Percentiles rank a stretch among this genome's conserved stretches.
phyloP scores from a whole-genome alignment of 2,113 vertebrate species.

The Pithys albifrons region DNA sequence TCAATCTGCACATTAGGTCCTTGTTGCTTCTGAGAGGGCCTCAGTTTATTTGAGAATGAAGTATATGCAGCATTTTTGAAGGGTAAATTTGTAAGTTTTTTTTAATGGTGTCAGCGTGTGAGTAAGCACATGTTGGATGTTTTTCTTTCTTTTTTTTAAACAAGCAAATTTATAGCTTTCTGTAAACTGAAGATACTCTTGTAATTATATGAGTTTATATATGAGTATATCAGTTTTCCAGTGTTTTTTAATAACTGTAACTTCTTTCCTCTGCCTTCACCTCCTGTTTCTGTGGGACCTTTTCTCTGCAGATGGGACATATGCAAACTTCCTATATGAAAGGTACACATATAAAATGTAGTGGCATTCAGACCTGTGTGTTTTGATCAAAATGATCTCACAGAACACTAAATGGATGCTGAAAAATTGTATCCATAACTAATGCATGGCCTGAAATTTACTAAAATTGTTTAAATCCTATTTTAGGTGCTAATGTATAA shows the following conservation, averaged over 20 bases:
- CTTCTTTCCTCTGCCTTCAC: neutral
- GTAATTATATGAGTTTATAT: neutral
- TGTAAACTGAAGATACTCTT: conserved; percentile 18
- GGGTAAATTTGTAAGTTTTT: neutral
- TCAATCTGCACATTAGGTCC: neutral
- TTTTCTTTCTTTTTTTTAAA: conserved; percentile 10
- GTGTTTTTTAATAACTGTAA: neutral
- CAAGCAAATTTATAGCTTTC: neutral
- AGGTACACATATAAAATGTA: neutral
- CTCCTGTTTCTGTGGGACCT: neutral
- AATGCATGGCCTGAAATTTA: neutral
- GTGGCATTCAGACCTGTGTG: neutral
- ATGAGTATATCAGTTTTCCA: neutral
- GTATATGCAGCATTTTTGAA: conserved; percentile 11
- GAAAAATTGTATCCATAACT: neutral
- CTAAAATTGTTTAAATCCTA: neutral
- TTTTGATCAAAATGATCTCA: neutral
- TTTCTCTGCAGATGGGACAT: neutral
- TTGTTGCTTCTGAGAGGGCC: neutral
- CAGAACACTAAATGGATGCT: neutral
- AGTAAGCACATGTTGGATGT: conserved; percentile 22
- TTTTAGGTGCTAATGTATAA: conserved; percentile 8
- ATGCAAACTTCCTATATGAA: neutral
- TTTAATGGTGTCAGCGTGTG: neutral
- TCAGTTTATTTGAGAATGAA: neutral